Conservation (phyloP, 1,140 invertebrate genomes). For the Lasioglossum baleicum region DNA sequence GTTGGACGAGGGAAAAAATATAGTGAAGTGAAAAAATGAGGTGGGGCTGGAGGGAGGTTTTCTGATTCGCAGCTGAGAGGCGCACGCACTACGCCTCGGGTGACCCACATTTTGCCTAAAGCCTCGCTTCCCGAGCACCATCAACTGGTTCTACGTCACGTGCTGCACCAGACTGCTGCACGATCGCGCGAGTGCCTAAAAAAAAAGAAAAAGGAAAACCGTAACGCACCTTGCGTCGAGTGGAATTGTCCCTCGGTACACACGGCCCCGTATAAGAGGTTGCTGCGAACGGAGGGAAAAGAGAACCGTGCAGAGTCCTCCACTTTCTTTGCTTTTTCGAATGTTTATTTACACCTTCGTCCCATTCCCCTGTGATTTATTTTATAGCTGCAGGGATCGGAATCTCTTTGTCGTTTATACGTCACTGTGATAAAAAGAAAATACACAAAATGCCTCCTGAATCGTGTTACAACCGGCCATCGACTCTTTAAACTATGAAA, state of each 20-base stretch:
- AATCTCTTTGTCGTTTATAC: too few species aligned
- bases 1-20: slow-evolving; percentile 8
- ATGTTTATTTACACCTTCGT: too few species aligned
- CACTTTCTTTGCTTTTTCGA: background rate
- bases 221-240: slow-evolving; percentile 21
- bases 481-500: too few species aligned
- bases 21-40: background rate
- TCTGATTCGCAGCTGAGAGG: slow-evolving; percentile 36
- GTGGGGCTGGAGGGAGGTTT: slow-evolving; percentile 13
- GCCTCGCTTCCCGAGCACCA: slow-evolving; percentile 42
- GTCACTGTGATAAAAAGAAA: too few species aligned
- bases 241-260: slow-evolving; percentile 4
- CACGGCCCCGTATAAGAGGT: background rate
- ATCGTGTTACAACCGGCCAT: too few species aligned
- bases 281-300: background rate
- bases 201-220: too few species aligned
- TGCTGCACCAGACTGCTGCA: slow-evolving; percentile 20
- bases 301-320: background rate
- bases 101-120: slow-evolving; percentile 52
- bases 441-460: too few species aligned
- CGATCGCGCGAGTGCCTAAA: background rate
- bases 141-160: slow-evolving; percentile 47
- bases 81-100: slow-evolving; percentile 44
- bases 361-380: too few species aligned
- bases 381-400: too few species aligned